These are phyloP conservation scores for Diadophis punctatus DNA, from an alignment of 2,113 vertebrate genomes.

Conservation along the genomic window DNA sequence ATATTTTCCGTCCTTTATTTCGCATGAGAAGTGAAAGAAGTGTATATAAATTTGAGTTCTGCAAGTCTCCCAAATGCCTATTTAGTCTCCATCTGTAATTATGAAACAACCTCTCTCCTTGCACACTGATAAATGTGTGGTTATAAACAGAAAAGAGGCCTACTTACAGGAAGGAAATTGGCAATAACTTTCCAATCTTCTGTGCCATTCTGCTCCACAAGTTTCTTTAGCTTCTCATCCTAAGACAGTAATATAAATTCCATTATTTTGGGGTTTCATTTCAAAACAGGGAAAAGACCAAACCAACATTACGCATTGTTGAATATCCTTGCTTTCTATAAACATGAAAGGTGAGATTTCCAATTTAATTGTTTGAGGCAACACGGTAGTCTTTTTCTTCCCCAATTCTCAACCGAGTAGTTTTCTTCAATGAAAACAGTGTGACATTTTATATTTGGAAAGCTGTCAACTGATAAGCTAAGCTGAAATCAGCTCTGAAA, in stretches of 20 bases:
- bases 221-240: constrained; percentile 97
- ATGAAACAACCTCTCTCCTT: constrained; percentile 34
- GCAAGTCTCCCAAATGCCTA: constrained; percentile 33
- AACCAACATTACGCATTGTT: background rate
- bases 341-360: background rate
- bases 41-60: constrained; percentile 30
- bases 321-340: constrained; percentile 9
- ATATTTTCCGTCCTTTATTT: constrained; percentile 18
- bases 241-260: constrained; percentile 52
- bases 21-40: constrained; percentile 39
- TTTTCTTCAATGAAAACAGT: constrained; percentile 16
- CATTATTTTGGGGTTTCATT: background rate
- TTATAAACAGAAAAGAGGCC: constrained; percentile 57
- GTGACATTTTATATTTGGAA: background rate
- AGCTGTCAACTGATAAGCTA: background rate
- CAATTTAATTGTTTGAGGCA: background rate
- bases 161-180: constrained; percentile 90
- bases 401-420: background rate
- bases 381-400: background rate
- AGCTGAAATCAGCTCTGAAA: background rate
- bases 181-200: constrained; percentile 99
- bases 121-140: constrained; percentile 42
- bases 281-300: background rate
- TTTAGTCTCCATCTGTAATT: constrained; percentile 35
- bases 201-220: constrained; percentile 93